Evolutionary conservation across 1,140 invertebrate species (phyloP), one percentile per base, ranked within the genome.

Genomic region (Achatina immaculata): DNA sequence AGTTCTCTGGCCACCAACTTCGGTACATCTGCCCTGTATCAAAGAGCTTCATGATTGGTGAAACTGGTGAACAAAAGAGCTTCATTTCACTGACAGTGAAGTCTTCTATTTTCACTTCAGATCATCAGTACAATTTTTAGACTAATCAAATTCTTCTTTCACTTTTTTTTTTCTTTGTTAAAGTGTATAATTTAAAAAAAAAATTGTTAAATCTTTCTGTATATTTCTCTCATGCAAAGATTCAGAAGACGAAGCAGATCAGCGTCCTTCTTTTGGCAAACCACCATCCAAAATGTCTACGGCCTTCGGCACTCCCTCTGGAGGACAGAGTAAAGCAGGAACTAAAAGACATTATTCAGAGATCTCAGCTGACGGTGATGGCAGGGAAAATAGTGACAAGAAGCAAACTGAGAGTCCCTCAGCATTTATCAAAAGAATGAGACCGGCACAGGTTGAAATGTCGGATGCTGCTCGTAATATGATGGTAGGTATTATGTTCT

Each of bases 191-290:
- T n/a, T n/a, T n/a, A n/a, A n/a, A n/a, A n/a, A n/a, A n/a, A n/a
- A n/a, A n/a, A n/a, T n/a, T n/a, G n/a, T n/a, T n/a, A n/a, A n/a
- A n/a, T n/a, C n/a, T n/a, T n/a, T n/a, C n/a, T n/a, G n/a, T n/a
- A n/a, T n/a, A n/a, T n/a, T n/a, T n/a, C n/a, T n/a, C n/a, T n/a
- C n/a, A n/a, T n/a, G n/a, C n/a, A 42, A 11, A 76, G 76, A 78
- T 68, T 78, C 76, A 28, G 76, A 78, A 48, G 76, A 68, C 34
- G 76, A 78, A 45, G 76, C 76, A 21, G 76, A 78, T 6, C 76
- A 78, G n/a, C 76, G 76, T 31, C 76, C 76, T 42, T 66, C 58
- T 24, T 78, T 78, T 78, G 76, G 58, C 11, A 45, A 68, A 28
- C 9, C 55, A 21, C 6, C 48, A 62, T 2, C 31, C 24, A 58